Evolutionary conservation across 2,888 invertebrate genomes (phyloP).

Genomic region (Podabrus alpinus): DNA sequence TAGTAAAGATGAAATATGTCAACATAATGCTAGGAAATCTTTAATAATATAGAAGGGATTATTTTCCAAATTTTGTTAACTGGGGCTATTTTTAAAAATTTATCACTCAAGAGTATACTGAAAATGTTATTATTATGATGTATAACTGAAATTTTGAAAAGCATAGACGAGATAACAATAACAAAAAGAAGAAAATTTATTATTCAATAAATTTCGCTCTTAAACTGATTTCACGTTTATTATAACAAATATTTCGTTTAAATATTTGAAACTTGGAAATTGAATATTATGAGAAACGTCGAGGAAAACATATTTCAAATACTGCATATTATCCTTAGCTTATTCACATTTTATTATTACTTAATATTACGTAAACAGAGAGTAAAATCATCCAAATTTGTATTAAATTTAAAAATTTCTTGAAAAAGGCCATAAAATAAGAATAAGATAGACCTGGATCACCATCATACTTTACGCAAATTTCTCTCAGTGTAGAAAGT

Average conservation of each 20-base stretch:
- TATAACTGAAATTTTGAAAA: too few relatives aligned
- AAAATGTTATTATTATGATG: too few relatives aligned
- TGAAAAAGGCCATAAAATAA: background rate
- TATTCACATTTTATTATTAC: background rate
- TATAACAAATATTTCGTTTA: background rate
- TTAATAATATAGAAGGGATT: background rate
- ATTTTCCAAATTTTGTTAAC: background rate
- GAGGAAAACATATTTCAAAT: background rate
- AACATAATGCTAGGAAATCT: background rate
- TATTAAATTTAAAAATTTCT: background rate
- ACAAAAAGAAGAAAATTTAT: background rate
- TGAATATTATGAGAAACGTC: background rate
- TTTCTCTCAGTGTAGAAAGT: background rate
- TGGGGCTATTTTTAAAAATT: too few relatives aligned
- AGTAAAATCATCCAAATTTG: background rate
- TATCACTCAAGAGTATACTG: too few relatives aligned
- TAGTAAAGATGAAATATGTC: constrained; percentile 12
- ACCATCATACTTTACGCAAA: too few relatives aligned
- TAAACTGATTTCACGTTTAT: background rate
- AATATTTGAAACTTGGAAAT: background rate
- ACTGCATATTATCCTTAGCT: too few relatives aligned
- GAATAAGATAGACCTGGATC: background rate
- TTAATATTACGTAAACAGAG: too few relatives aligned
- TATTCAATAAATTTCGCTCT: background rate
- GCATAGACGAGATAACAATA: background rate